A percentile compares a stretch with the other conserved stretches of the same genome.
Evolutionary conservation across 2,888 invertebrate species (phyloP).

Genomic region (Orthonevra nobilis): DNA sequence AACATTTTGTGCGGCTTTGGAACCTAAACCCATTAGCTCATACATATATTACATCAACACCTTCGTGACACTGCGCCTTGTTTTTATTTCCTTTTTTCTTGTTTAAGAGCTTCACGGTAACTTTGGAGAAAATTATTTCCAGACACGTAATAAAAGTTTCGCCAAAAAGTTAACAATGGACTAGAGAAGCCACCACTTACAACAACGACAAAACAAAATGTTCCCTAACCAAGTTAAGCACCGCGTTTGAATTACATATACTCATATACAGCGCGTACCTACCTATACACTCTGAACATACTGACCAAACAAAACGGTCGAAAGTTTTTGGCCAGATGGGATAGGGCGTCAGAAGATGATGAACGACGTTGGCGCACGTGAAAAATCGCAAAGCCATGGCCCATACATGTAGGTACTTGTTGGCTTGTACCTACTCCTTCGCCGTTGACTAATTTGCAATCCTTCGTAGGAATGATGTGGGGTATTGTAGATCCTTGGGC

Average conservation of each 20-base stretch:
- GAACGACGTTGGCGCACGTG: constrained; percentile 54
- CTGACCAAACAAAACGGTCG: constrained; percentile 34
- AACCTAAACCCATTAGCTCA: constrained; percentile 16
- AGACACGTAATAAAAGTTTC: constrained; percentile 64
- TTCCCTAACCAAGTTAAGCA: constrained; percentile 48
- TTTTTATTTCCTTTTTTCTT: no score
- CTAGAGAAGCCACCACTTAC: constrained; percentile 11
- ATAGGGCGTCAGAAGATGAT: constrained; percentile 56
- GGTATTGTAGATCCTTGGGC: no score
- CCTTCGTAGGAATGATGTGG: no score
- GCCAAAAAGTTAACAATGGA: constrained; percentile 62
- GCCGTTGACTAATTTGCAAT: constrained; percentile 2
- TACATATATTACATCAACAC: constrained; percentile 62
- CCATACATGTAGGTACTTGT: no score
- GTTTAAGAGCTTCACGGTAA: constrained; percentile 49
- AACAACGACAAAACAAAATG: constrained; percentile 34
- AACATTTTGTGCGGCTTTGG: no score
- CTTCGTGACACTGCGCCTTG: constrained; percentile 64
- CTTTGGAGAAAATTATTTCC: constrained; percentile 53
- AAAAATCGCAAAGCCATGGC: constrained; percentile 42
- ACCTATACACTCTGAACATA: no score
- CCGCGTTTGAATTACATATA: no score
- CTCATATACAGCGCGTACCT: no score
- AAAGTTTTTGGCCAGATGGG: constrained; percentile 46
- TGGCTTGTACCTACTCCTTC: neutral